These are phyloP conservation scores for Hypothenemus hampei DNA, from an alignment of 1,140 invertebrate species.

Conservation along the genomic window DNA sequence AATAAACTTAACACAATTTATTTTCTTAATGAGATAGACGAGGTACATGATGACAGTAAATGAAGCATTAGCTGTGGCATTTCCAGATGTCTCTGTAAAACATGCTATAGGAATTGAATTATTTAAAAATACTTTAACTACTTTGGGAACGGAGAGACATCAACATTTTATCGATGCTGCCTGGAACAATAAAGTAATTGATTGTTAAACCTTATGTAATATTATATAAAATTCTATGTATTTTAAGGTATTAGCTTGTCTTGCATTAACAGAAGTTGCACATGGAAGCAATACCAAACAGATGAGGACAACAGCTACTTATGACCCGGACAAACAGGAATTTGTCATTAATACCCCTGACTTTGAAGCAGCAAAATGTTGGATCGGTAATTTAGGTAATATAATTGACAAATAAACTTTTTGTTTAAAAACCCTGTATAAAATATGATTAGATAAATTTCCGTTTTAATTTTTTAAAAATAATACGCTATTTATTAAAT, in stretches of 20 bases:
- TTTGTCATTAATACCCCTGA: slow-evolving; percentile 88
- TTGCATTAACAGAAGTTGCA: slow-evolving; percentile 86
- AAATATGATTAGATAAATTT: too few species aligned
- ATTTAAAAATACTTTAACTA: slow-evolving; percentile 62
- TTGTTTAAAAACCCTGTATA: too few species aligned
- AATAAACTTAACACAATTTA: too few species aligned
- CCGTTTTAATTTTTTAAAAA: too few species aligned
- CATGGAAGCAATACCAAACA: slow-evolving; percentile 91
- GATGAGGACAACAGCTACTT: slow-evolving; percentile 85
- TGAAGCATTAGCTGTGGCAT: slow-evolving; percentile 61
- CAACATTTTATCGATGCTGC: slow-evolving; percentile 62
- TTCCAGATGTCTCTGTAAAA: slow-evolving; percentile 65
- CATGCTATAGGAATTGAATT: slow-evolving; percentile 61
- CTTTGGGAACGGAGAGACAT: slow-evolving; percentile 75
- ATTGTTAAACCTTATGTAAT: slow-evolving; percentile 3
- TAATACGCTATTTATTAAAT: too few species aligned
- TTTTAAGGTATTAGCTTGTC: slow-evolving; percentile 69
- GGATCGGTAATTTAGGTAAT: slow-evolving; percentile 83
- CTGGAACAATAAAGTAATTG: slow-evolving; percentile 59
- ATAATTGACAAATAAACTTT: too few species aligned
- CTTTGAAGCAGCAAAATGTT: slow-evolving; percentile 93
- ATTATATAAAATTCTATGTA: too few species aligned
- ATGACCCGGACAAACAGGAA: slow-evolving; percentile 66
- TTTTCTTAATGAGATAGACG: slow-evolving; percentile 53
- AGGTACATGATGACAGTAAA: slow-evolving; percentile 65